Evolutionary conservation across 2,797 vertebrate genomes (phyloP).

Genomic region (Periophthalmus magnuspinnatus): DNA sequence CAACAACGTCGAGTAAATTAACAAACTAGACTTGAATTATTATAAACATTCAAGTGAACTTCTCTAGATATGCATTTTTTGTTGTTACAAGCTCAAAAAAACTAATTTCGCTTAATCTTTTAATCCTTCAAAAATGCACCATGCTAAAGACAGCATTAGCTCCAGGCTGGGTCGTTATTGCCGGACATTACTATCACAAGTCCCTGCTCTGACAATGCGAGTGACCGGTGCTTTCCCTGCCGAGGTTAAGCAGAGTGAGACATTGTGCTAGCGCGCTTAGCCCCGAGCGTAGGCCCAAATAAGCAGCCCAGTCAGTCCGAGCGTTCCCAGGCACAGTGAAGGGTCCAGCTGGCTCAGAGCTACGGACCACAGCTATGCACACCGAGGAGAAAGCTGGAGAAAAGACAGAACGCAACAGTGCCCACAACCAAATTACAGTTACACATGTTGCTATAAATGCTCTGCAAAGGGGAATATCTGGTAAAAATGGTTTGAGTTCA

Average conservation of each 20-base stretch:
- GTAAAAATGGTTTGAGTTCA: not conserved
- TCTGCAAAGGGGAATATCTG: not conserved
- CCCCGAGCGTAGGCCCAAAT: slow-evolving; percentile 37
- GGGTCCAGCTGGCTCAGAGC: slow-evolving; percentile 28
- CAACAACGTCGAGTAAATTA: no score
- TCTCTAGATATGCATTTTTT: not conserved
- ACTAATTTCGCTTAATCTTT: not conserved
- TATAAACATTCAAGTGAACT: not conserved
- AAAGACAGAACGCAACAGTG: slow-evolving; percentile 4
- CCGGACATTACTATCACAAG: slow-evolving; percentile 8
- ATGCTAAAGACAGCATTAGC: not conserved
- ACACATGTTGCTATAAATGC: slow-evolving; percentile 4
- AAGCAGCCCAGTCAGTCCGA: slow-evolving; percentile 25
- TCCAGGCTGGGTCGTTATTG: not conserved
- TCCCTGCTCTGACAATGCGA: not conserved
- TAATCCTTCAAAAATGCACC: no score
- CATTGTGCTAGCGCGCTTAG: slow-evolving; percentile 29
- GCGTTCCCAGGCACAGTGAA: slow-evolving; percentile 23
- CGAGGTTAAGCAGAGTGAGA: slow-evolving; percentile 30
- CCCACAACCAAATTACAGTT: slow-evolving; percentile 12
- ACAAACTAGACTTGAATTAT: not conserved
- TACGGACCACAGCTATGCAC: slow-evolving; percentile 12
- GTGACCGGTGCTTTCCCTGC: slow-evolving; percentile 18
- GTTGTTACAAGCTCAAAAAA: not conserved
- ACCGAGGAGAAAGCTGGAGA: slow-evolving; percentile 7